Evolutionary conservation across 2,113 vertebrate species (phyloP).

Genomic region (Ancistrus triradiatus): DNA sequence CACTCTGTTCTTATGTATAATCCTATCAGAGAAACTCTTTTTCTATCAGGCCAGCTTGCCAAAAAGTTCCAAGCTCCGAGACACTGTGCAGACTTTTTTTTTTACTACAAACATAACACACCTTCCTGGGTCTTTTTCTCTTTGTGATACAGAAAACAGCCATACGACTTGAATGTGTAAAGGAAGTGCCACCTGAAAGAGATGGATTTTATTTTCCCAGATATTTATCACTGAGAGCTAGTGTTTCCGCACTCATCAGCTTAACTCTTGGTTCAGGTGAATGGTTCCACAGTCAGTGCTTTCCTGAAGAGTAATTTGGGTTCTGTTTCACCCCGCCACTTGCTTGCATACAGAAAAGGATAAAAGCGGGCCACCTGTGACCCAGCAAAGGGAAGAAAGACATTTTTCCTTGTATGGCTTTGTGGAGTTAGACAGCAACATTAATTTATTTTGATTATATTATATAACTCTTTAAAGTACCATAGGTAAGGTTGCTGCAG

Average conservation of each 20-base stretch:
- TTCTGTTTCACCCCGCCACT: neutral
- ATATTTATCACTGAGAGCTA: neutral
- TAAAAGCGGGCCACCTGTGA: no score
- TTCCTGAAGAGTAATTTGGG: neutral
- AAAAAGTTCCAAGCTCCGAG: slow-evolving; percentile 5
- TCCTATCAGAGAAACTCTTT: neutral
- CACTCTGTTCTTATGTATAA: slow-evolving; percentile 5
- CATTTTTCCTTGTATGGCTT: neutral
- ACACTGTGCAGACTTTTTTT: neutral
- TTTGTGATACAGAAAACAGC: slow-evolving; percentile 13
- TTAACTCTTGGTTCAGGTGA: neutral
- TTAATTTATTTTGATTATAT: no score
- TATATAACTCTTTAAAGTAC: no score
- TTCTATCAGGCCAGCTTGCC: slow-evolving; percentile 8
- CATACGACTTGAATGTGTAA: neutral
- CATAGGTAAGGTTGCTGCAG: no score
- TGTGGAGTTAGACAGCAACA: neutral
- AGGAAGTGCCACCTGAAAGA: slow-evolving; percentile 10
- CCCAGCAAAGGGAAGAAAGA: neutral
- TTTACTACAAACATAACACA: neutral
- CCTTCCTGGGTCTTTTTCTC: neutral
- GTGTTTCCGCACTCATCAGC: neutral
- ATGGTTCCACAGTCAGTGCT: neutral
- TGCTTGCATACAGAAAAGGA: neutral
- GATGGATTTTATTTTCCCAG: slow-evolving; percentile 27